Base-by-base conservation (phyloP, 2,113 vertebrate genomes). In the Kryptolebias marmoratus region DNA sequence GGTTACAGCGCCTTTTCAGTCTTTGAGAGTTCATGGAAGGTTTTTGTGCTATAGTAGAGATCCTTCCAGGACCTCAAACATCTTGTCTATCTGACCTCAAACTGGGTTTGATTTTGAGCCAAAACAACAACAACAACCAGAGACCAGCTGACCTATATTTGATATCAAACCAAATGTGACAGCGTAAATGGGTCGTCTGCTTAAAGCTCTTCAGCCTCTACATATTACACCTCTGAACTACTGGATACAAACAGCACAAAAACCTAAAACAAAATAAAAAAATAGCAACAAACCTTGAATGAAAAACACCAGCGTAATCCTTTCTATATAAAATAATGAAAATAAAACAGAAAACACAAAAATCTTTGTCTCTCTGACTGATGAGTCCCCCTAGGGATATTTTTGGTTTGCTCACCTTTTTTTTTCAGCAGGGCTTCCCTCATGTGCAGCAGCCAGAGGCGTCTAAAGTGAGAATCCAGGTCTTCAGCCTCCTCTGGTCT, bases 391-490 rank as follows among this genome's bases (percentile, higher is more conserved):
- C 36, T 36, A 7, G 7, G 36, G 36, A 36, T 36, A 36, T 4
- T 7, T 3, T 36, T 4, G 36, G 52, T 27, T 28, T 6, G n/a
- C 60, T 64, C 14, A 92, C 92, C 89, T 86, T 84, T 80, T 39
- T 53, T 73, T 64, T 57, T 84, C n/a, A 77, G 68, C 57, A 66
- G 60, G 5, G 62, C 14, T n/a, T 92, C 88, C 62, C 57, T 89
- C 42, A 91, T 39, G 62, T 86, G 85, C 14, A 85, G 69, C 83
- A 75, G 82, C 92, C 91, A 92, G 54, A 84, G 73, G 39, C 52
- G 64, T 66, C 32, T 67, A 39, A 91, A 49, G 4, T 5, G 81
- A 13, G 59, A 44, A 11, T 65, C 57, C 11, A n/a, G 64, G 31
- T 87, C 82, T 31, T 48, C 73, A 6, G 6, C 39, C 47, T 60